These are phyloP conservation scores for Protaetia brevitarsis DNA, from an alignment of 1,140 invertebrate genomes.

Conservation along the genomic window DNA sequence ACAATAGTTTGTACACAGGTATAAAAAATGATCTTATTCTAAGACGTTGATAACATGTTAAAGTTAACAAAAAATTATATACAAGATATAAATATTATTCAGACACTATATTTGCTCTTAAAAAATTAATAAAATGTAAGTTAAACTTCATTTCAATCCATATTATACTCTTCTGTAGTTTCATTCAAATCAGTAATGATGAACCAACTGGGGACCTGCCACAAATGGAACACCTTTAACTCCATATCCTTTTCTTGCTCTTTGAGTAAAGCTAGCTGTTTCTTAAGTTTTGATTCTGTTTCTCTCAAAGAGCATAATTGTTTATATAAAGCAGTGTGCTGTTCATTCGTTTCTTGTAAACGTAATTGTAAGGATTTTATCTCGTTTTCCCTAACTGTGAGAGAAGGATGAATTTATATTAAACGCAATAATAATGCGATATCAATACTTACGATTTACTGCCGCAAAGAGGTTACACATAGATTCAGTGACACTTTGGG, in stretches of 20 bases:
- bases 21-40: not conserved
- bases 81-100: constrained; percentile 6
- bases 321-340: constrained; percentile 38
- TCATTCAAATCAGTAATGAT: constrained; percentile 38
- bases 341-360: constrained; percentile 37
- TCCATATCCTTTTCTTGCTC: constrained; percentile 43
- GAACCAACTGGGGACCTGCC: constrained; percentile 46
- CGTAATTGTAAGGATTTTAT: constrained; percentile 38
- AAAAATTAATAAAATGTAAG: not conserved
- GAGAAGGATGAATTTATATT: not conserved
- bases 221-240: constrained; percentile 40
- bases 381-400: constrained; percentile 46
- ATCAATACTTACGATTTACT: constrained; percentile 41
- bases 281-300: constrained; percentile 40
- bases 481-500: constrained; percentile 37
- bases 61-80: too few species aligned
- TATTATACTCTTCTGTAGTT: constrained; percentile 17
- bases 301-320: constrained; percentile 42
- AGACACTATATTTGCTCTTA: not conserved
- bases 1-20: not conserved
- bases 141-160: not conserved
- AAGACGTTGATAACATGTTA: too few species aligned
- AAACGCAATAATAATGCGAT: not conserved
- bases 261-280: constrained; percentile 38
- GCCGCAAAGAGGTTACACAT: constrained; percentile 42